Evolutionary conservation across 2,797 vertebrate species (phyloP).

Genomic region (Lycodopsis pacificus): DNA sequence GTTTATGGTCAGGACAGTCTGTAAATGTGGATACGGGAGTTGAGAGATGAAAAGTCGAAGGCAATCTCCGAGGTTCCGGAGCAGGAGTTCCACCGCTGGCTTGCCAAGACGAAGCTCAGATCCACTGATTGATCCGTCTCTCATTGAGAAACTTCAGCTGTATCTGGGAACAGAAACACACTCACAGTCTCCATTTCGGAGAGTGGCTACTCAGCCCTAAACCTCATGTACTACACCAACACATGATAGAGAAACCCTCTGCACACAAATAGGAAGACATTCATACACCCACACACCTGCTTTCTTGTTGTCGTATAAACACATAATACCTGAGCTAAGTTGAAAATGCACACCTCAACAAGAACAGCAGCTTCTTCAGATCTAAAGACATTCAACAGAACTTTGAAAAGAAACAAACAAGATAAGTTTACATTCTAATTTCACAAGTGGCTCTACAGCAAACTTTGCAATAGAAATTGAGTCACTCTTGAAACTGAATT

Average conservation of each 20-base stretch:
- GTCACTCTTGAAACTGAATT: neutral
- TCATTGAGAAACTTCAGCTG: conserved; percentile 59
- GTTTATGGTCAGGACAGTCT: conserved; percentile 24
- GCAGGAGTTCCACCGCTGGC: conserved; percentile 67
- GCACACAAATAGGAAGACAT: neutral
- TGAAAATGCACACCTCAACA: neutral
- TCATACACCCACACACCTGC: neutral
- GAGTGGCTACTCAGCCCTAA: neutral
- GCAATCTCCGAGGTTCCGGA: conserved; percentile 60
- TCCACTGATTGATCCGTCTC: conserved; percentile 67
- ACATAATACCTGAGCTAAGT: neutral
- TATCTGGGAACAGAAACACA: conserved; percentile 32
- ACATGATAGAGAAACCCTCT: conserved; percentile 11
- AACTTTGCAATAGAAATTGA: neutral
- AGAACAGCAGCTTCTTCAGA: neutral
- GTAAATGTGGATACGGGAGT: conserved; percentile 12
- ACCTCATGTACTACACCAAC: neutral
- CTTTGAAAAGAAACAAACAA: conserved; percentile 13
- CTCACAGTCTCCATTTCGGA: conserved; percentile 14
- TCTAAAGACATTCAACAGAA: conserved; percentile 15
- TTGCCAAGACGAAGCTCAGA: conserved; percentile 71
- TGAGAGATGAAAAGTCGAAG: conserved; percentile 39
- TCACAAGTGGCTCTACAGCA: neutral
- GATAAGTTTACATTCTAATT: conserved; percentile 13
- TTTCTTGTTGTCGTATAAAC: neutral